These are phyloP conservation scores for Fistularia commersonii DNA, from an alignment of 2,797 vertebrate species.

Conservation along the genomic window DNA sequence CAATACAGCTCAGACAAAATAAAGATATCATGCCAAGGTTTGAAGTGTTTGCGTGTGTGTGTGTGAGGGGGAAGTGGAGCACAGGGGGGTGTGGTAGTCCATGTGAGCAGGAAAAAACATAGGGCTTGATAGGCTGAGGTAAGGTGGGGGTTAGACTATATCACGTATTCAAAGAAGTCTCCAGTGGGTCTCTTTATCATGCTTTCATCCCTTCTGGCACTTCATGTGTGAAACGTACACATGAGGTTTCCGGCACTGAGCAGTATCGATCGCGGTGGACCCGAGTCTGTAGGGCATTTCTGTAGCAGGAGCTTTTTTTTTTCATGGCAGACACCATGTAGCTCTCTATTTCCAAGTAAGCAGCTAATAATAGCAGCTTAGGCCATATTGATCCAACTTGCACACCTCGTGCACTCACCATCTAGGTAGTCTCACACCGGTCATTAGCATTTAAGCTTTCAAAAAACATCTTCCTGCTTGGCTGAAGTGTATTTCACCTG, in stretches of 20 bases:
- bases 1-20: no score
- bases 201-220: slow-evolving; percentile 53
- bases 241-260: slow-evolving; percentile 56
- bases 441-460: background rate
- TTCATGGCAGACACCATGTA: slow-evolving; percentile 1
- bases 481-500: no score
- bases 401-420: slow-evolving; percentile 4
- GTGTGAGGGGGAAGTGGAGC: no score
- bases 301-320: slow-evolving; percentile 43
- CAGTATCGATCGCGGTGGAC: slow-evolving; percentile 68
- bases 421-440: no score
- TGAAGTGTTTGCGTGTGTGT: no score
- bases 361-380: slow-evolving; percentile 55
- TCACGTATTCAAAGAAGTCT: slow-evolving; percentile 34
- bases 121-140: slow-evolving; percentile 8
- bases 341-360: slow-evolving; percentile 39
- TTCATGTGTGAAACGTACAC: slow-evolving; percentile 54
- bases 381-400: slow-evolving; percentile 16
- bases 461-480: no score
- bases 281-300: slow-evolving; percentile 57
- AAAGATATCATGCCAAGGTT: no score
- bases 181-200: slow-evolving; percentile 12
- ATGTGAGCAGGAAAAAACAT: slow-evolving; percentile 34
- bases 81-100: no score
- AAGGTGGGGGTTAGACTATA: slow-evolving; percentile 12